Base-by-base conservation (phyloP, 2,797 vertebrate species). In the Ctenopoma kingsleyae region DNA sequence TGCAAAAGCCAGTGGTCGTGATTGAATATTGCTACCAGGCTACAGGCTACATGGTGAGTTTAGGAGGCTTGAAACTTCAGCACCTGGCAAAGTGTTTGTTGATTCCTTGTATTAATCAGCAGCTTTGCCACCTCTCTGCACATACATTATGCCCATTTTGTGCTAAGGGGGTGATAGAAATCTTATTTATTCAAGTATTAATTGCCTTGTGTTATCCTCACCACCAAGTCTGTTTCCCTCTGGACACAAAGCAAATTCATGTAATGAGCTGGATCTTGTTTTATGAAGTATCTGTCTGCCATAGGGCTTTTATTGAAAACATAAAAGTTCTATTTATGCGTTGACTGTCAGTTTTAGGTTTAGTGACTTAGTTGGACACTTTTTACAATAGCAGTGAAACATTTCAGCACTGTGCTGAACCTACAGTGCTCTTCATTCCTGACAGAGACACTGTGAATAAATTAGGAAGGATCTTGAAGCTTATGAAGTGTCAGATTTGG, bases 11-110 rank as follows among this genome's bases (percentile, higher is more conserved):
- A 56, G 61, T 77, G 82, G 78, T 72, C 60, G 49, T 87, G 82
- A 89, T 81, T 83, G 76, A 87, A 67, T 87, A 68, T 68, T 76
- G 43, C 70, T 81, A 81, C 61, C 80, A 52, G 38, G n/a, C n/a
- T n/a, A n/a, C 83, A 87, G 78, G 67, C 81, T 90, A 91, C 86
- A 91, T 91, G 86, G 90, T 68, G 80, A 83, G 60, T 87, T 86
- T 82, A 83, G 74, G 84, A 88, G 74, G 82, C 67, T 76, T 81
- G 80, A 81, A 87, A 82, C 82, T 68, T 84, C 82, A 85, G 82
- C 85, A 90, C 88, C 83, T 91, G 86, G 85, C 80, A 85, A 78
- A 78, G 74, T 77, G 81, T 85, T 81, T 85, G 72, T 87, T 62
- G 83, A 85, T 74, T 88, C 82, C 76, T 74, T 82, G 74, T 82